These are phyloP conservation scores for Rhagoletis pomonella DNA, from an alignment of 1,140 invertebrate genomes.

Conservation along the genomic window DNA sequence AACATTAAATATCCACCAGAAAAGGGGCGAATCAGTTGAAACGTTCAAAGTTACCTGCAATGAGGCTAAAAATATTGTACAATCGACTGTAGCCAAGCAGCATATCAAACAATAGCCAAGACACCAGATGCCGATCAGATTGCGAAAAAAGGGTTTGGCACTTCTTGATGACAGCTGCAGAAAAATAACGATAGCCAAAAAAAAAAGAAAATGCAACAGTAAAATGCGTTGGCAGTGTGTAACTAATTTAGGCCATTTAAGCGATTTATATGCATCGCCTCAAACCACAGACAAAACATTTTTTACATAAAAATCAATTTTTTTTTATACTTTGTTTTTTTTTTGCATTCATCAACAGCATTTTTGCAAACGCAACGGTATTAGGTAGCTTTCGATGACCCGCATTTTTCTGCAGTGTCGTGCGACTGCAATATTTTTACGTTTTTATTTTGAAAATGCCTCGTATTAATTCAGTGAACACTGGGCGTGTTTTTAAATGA, in stretches of 20 bases:
- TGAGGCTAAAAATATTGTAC: too few species aligned
- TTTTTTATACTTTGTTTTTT: not conserved
- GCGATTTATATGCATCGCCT: constrained; percentile 40
- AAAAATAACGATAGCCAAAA: not conserved
- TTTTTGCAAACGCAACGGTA: not conserved
- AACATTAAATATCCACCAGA: not conserved
- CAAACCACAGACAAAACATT: not conserved
- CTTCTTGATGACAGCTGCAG: constrained; percentile 22
- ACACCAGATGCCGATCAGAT: constrained; percentile 21
- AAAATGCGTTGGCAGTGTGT: constrained; percentile 20
- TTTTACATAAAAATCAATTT: not conserved
- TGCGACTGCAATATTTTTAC: not conserved
- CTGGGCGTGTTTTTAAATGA: constrained; percentile 34
- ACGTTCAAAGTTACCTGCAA: constrained; percentile 20
- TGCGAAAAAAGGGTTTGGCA: constrained; percentile 42
- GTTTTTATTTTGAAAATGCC: not conserved
- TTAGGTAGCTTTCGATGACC: not conserved
- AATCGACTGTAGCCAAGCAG: not conserved
- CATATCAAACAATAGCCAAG: not conserved
- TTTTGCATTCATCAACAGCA: not conserved
- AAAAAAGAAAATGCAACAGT: not conserved
- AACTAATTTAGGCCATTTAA: constrained; percentile 49
- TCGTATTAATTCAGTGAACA: not conserved
- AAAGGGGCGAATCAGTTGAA: constrained; percentile 27
- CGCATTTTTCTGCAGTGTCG: not conserved